phyloP scores from a whole-genome alignment of 2,797 vertebrate species.

The Hemitrygon akajei region DNA sequence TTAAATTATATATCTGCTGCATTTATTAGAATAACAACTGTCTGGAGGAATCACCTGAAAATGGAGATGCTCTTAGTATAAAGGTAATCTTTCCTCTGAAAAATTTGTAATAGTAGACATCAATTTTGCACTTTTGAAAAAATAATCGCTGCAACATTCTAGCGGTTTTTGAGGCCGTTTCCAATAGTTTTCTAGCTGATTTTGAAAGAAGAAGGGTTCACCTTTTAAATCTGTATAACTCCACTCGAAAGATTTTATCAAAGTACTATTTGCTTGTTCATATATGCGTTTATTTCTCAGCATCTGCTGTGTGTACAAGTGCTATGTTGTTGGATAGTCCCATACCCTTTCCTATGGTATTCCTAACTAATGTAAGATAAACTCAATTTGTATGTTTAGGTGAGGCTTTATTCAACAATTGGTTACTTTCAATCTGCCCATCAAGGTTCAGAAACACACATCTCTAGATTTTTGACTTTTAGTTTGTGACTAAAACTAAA shows the following conservation, averaged over 20 bases:
- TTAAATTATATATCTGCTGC: constrained; percentile 35
- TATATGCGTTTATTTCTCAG: neutral
- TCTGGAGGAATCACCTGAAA: constrained; percentile 31
- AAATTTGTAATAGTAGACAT: neutral
- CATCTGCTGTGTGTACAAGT: neutral
- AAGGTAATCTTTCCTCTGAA: constrained; percentile 21
- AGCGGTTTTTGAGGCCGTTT: neutral
- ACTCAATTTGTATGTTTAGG: neutral
- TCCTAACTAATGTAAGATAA: neutral
- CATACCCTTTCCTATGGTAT: neutral
- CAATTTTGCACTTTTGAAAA: constrained; percentile 20
- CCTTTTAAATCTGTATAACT: neutral
- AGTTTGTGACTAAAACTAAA: neutral
- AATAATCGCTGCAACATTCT: neutral
- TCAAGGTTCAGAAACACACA: neutral
- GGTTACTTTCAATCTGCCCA: neutral
- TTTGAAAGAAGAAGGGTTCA: neutral
- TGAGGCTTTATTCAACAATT: neutral
- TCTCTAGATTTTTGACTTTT: neutral
- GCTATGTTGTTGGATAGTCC: neutral
- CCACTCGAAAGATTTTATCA: neutral
- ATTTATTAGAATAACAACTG: constrained; percentile 37
- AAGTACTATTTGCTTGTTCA: neutral
- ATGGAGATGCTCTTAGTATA: constrained; percentile 23
- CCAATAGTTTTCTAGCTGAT: neutral